Evolutionary conservation across 2,113 vertebrate species (phyloP).

Genomic region (Saimiri boliviensis): DNA sequence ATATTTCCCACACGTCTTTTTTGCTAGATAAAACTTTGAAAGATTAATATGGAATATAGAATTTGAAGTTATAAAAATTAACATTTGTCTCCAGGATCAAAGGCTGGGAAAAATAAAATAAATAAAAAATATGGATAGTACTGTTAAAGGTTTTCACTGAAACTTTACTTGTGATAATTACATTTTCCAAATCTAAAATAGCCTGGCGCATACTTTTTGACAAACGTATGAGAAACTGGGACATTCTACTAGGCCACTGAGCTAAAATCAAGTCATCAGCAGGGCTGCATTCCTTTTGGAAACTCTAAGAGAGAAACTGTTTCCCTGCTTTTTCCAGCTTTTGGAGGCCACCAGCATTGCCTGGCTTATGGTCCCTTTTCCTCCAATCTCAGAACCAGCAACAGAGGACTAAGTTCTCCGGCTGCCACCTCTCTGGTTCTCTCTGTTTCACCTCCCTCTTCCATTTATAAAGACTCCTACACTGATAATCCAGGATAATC

Average conservation of each 20-base stretch:
- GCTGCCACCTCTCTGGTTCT: background rate
- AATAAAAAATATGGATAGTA: conserved; percentile 19
- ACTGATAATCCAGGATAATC: background rate
- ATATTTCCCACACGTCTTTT: background rate
- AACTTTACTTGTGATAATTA: background rate
- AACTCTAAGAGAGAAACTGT: background rate
- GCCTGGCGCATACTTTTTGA: background rate
- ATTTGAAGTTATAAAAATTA: conserved; percentile 58
- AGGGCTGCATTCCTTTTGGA: background rate
- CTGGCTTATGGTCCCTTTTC: background rate
- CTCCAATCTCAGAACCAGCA: background rate
- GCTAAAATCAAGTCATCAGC: background rate
- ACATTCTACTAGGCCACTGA: background rate
- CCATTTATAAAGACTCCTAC: background rate
- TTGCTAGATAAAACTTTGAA: conserved; percentile 3
- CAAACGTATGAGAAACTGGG: background rate
- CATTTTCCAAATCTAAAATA: conserved; percentile 41
- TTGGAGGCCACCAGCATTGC: background rate
- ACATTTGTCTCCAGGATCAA: background rate
- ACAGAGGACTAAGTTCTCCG: too few species aligned
- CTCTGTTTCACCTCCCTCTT: background rate
- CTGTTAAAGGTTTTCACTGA: conserved; percentile 46
- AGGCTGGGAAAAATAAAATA: background rate
- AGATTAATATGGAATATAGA: conserved; percentile 23
- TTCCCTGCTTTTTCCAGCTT: background rate